Evolutionary conservation across 2,113 vertebrate genomes (phyloP).

Genomic region (Macaca mulatta): DNA sequence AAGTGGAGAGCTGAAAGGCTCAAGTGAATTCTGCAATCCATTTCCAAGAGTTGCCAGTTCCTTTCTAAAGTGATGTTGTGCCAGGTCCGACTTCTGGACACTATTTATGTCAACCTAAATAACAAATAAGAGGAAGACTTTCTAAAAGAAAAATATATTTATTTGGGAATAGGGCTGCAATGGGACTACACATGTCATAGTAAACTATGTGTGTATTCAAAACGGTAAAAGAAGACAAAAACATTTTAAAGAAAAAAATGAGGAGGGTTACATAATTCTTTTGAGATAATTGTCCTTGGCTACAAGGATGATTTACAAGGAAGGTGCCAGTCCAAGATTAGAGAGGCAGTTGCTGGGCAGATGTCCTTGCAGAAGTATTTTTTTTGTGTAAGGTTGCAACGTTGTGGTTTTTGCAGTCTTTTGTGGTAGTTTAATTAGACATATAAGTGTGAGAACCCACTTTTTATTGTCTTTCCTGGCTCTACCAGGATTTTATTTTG

Average conservation of each 20-base stretch:
- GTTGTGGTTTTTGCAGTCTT: neutral
- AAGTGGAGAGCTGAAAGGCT: neutral
- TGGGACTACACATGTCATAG: neutral
- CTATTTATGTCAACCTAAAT: neutral
- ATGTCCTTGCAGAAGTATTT: neutral
- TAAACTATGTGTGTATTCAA: neutral
- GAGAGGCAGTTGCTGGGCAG: neutral
- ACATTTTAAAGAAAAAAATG: neutral
- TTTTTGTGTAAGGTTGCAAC: neutral
- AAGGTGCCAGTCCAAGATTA: neutral
- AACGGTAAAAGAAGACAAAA: neutral
- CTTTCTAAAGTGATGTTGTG: neutral
- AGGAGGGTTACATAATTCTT: neutral
- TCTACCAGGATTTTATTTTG: neutral
- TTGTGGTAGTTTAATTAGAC: neutral
- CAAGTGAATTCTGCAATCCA: neutral
- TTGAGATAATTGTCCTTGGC: neutral
- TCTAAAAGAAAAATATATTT: neutral
- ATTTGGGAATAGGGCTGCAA: neutral
- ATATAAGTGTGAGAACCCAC: neutral
- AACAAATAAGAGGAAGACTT: neutral
- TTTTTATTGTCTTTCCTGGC: neutral
- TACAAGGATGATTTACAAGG: neutral
- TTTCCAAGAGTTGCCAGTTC: neutral
- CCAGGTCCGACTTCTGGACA: neutral